Percentiles rank a stretch among this genome's conserved stretches.
These are phyloP conservation scores for Rhineura floridana DNA, from an alignment of 2,113 vertebrate genomes.

Conservation along the genomic window DNA sequence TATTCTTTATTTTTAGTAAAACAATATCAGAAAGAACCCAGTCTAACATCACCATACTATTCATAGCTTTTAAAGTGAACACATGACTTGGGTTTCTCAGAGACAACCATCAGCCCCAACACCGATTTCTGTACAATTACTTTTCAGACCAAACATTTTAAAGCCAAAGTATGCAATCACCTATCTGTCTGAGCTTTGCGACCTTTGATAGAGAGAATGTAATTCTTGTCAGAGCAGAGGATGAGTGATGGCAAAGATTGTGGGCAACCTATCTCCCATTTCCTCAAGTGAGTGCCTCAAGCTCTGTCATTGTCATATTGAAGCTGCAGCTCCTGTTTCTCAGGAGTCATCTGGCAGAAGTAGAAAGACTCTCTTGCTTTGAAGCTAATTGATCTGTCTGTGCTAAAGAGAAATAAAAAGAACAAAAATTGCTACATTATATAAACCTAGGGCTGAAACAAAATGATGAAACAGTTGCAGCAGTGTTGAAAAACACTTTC, in stretches of 20 bases:
- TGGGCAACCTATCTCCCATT: not conserved
- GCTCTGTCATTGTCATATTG: not conserved
- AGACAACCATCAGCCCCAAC: not conserved
- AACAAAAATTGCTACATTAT: not conserved
- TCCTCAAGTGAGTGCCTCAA: not conserved
- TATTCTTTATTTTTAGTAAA: not conserved
- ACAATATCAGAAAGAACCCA: not conserved
- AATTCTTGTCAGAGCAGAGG: not conserved
- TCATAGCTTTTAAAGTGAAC: not conserved
- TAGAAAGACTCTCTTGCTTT: not conserved
- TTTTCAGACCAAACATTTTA: not conserved
- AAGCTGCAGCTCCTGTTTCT: not conserved
- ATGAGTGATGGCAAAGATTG: constrained; percentile 7
- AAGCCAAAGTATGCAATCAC: not conserved
- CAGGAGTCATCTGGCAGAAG: not conserved
- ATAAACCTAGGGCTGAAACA: not conserved
- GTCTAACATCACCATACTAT: not conserved
- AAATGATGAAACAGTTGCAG: not conserved
- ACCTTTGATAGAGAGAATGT: not conserved
- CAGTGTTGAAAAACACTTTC: not conserved
- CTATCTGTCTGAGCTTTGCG: not conserved
- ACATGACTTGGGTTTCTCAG: not conserved
- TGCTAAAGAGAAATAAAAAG: not conserved
- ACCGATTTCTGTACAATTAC: not conserved
- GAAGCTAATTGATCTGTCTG: not conserved